Percentiles rank a stretch among this genome's conserved stretches.
Conservation (phyloP, 2,113 vertebrate genomes). For the Pseudolaguvia tuberculata region DNA sequence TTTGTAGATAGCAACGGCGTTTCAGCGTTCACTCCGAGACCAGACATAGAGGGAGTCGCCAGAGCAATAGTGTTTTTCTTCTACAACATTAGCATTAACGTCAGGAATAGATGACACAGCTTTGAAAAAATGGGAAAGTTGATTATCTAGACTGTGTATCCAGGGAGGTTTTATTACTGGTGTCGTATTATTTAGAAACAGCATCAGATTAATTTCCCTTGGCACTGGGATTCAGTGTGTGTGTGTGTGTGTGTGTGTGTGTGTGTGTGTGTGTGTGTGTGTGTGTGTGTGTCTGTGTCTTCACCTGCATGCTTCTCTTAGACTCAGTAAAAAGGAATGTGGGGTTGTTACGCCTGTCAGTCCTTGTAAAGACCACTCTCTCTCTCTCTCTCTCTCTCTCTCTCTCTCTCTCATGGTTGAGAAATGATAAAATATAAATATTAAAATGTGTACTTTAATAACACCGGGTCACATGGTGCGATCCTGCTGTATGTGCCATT, state of each 20-base stretch:
- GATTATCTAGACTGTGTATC: background rate
- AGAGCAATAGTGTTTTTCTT: background rate
- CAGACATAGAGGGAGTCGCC: no score
- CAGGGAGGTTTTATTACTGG: conserved; percentile 1
- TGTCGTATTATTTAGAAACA: conserved; percentile 8
- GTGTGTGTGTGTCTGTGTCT: background rate
- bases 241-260: background rate
- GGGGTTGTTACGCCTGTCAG: background rate
- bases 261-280: background rate
- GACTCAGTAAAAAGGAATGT: no score
- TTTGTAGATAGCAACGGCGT: no score
- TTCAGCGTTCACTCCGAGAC: no score
- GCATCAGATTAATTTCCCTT: background rate
- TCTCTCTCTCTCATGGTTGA: no score
- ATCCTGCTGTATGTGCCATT: conserved; percentile 5
- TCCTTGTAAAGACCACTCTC: background rate
- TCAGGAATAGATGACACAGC: background rate
- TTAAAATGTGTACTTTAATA: background rate
- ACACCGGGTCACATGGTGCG: background rate
- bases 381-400: no score
- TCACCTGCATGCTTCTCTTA: background rate
- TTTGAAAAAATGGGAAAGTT: background rate
- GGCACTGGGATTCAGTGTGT: background rate
- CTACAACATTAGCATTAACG: background rate
- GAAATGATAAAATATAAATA: background rate